Evolutionary conservation across 2,797 vertebrate species (phyloP), one percentile per base, ranked within the genome.

Genomic region (Vultur gryphus): DNA sequence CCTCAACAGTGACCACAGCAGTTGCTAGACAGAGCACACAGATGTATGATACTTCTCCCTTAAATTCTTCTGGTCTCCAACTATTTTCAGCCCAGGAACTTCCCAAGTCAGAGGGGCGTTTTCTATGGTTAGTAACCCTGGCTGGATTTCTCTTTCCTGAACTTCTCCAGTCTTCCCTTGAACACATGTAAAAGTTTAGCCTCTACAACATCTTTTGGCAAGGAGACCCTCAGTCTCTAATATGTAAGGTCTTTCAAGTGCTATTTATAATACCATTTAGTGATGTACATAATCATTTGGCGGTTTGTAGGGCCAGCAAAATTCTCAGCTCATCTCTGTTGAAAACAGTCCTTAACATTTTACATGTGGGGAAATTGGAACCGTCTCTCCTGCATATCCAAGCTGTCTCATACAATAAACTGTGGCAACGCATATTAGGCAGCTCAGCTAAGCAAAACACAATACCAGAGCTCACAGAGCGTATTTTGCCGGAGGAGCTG

Each of bases 391-490:
- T 61, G 31, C 29, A 20, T 12, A 55, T 24, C 33, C 58, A 46
- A 49, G 24, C 51, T 46, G 16, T 16, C 61, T 54, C 73, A 39
- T 26, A 57, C 24, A 39, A 70, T 35, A 62, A 75, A 21, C 51
- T 1, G 2, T 21, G 33, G 48, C 41, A 82, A 73, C 0, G 0
- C 0, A 0, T 6, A 48, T 31, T 21, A 58, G 20, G 33, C 41
- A 87, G 41, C 61, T 66, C 69, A 62, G 44, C 52, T 71, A 62
- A 83, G 41, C 29, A 78, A 59, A 91, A 61, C 28, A 43, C 61
- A 89, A 1, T 16, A 52, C 5, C 3, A 1, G 51, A 79, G 37
- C 77, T 69, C 66, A 37, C 0, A 37, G 6, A 43, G 6, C 1
- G 1, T 31, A 12, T 75, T 37, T 72, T 58, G 9, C 57, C 3